Conservation (phyloP, 2,888 invertebrate genomes). For the Acanthoscelides obtectus region DNA sequence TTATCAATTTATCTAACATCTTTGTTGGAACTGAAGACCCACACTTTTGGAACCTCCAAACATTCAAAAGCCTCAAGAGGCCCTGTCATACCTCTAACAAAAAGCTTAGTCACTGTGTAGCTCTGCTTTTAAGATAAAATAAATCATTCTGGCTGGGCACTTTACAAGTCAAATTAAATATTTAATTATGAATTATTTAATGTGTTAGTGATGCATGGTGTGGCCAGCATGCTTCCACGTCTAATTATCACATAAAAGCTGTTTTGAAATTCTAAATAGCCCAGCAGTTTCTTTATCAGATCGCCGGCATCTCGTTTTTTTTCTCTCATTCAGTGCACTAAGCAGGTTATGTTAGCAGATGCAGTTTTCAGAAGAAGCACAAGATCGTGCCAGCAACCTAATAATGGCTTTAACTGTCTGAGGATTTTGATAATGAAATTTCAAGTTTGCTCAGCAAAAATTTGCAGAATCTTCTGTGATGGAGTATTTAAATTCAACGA, state of each 20-base stretch:
- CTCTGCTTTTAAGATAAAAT: slow-evolving; percentile 11
- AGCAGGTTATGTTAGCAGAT: too few species aligned
- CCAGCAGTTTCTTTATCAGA: neutral
- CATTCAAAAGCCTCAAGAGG: too few species aligned
- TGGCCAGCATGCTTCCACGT: neutral
- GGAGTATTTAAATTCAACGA: too few species aligned
- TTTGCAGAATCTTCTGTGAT: too few species aligned
- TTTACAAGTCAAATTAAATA: slow-evolving; percentile 17
- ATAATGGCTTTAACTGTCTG: too few species aligned
- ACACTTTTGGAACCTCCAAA: too few species aligned
- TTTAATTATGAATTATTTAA: slow-evolving; percentile 16
- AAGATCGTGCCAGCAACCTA: too few species aligned
- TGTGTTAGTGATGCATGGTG: slow-evolving; percentile 1
- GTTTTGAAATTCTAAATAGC: neutral
- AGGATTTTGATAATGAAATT: too few species aligned
- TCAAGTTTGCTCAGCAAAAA: too few species aligned
- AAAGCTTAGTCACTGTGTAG: slow-evolving; percentile 8
- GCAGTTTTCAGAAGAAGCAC: too few species aligned
- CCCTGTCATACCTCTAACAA: neutral
- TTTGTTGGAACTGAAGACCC: too few species aligned
- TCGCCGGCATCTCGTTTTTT: neutral
- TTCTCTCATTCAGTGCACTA: neutral
- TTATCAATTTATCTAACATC: too few species aligned
- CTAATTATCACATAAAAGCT: neutral
- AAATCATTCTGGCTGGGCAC: slow-evolving; percentile 12